These are phyloP conservation scores for Coptodon rendalli DNA, from an alignment of 2,113 vertebrate species.

Conservation along the genomic window DNA sequence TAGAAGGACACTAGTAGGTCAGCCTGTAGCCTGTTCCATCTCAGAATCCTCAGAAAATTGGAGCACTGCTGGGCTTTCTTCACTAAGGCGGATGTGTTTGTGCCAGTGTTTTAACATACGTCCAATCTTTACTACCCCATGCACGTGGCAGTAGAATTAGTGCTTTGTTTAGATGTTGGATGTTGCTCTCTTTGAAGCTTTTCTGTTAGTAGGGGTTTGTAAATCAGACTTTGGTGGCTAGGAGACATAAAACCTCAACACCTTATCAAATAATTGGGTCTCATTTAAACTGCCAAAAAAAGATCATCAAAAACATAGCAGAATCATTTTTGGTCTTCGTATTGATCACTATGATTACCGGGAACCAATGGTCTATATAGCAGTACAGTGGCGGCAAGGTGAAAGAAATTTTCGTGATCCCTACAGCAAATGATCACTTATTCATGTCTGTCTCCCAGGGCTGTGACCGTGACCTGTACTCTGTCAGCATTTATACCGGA, in stretches of 20 bases:
- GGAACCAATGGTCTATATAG: background rate
- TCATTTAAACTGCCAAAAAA: background rate
- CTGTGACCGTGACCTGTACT: background rate
- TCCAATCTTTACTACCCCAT: background rate
- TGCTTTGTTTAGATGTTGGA: background rate
- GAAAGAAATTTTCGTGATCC: background rate
- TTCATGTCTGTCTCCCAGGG: background rate
- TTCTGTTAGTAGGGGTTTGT: background rate
- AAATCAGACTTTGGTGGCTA: background rate
- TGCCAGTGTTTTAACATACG: background rate
- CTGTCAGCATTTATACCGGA: background rate
- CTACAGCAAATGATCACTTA: background rate
- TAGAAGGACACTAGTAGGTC: background rate
- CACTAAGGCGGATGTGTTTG: background rate
- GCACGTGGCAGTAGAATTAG: background rate
- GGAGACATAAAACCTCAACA: background rate
- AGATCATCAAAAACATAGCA: background rate
- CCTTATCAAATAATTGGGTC: background rate
- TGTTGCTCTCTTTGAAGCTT: background rate
- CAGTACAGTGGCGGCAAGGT: background rate
- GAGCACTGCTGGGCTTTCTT: background rate
- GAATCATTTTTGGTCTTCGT: background rate
- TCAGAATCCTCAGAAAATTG: background rate
- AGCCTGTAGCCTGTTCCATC: background rate
- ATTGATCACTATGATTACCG: background rate